Evolutionary conservation across 2,113 vertebrate species (phyloP).

Genomic region (Cardinalis cardinalis): DNA sequence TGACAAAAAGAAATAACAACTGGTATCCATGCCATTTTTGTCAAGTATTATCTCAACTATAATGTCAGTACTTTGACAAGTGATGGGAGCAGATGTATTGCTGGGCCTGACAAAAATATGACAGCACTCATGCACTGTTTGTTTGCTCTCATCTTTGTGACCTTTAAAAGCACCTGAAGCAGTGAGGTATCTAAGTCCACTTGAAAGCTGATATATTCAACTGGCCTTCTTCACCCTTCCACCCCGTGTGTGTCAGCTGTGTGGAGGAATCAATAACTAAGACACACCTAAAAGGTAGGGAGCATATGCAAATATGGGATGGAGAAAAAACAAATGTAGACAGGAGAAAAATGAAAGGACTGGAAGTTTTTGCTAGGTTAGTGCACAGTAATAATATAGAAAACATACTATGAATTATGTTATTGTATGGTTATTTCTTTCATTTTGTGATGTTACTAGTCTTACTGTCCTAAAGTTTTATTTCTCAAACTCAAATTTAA

Average conservation of each 20-base stretch:
- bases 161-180: background rate
- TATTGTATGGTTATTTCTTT: background rate
- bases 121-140: background rate
- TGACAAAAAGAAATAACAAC: background rate
- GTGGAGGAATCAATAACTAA: background rate
- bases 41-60: background rate
- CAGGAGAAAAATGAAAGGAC: background rate
- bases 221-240: background rate
- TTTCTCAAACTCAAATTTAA: background rate
- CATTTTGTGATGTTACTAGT: background rate
- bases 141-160: background rate
- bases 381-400: background rate
- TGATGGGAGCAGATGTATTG: rapidly evolving
- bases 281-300: background rate
- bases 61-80: background rate
- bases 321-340: background rate
- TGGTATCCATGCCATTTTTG: background rate
- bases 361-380: background rate
- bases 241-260: background rate
- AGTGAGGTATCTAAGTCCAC: background rate
- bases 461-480: background rate
- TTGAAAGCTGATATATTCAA: background rate
- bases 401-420: background rate
- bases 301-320: background rate
- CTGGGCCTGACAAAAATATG: background rate